Evolutionary conservation across 2,888 invertebrate species (phyloP), one percentile per base, ranked within the genome.

Genomic region (Taenaris catops): DNA sequence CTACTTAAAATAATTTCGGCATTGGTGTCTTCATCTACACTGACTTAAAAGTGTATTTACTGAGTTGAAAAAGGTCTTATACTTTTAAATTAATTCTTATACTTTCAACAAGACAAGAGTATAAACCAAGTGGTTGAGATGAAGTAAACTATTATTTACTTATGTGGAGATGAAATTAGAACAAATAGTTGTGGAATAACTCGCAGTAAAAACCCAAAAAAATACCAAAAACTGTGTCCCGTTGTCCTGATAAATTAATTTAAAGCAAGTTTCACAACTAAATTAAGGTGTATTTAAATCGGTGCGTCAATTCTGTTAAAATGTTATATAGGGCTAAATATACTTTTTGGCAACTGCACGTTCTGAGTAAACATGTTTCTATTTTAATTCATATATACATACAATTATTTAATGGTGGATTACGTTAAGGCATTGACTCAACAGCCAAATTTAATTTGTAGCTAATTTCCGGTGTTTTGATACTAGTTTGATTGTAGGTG

Each of bases 381-480:
- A 33, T 36, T 40, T 31, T 21, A 24, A 25, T 21, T 8, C 18
- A 11, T 19, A 34, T 24, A 33, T 42, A 39, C 21, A 39, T 25
- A 29, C 20, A 20, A 21, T 38, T 33, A 33, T 18, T 38, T 28
- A 38, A 29, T 39, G 20, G 16, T 25, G 29, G 18, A 7, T 25
- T 17, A 17, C 17, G 25, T 29, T 34, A 29, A 34, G 24, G 25
- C 29, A n/a, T 36, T 34, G 38, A 19, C 20, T 39, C 20, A 17
- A 34, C 18, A 17, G 28, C 29, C 21, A 6, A 32, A 41, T 37
- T 38, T 34, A 40, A 42, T 36, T 33, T 26, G 34, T 38, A 12
- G 20, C 35, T 45, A 38, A 41, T 34, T 41, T 38, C 37, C 31
- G 39, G 38, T 35, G 27, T 34, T 39, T 35, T 28, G 32, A 38